Conservation (phyloP, 2,113 vertebrate species). For the Ciconia boyciana region DNA sequence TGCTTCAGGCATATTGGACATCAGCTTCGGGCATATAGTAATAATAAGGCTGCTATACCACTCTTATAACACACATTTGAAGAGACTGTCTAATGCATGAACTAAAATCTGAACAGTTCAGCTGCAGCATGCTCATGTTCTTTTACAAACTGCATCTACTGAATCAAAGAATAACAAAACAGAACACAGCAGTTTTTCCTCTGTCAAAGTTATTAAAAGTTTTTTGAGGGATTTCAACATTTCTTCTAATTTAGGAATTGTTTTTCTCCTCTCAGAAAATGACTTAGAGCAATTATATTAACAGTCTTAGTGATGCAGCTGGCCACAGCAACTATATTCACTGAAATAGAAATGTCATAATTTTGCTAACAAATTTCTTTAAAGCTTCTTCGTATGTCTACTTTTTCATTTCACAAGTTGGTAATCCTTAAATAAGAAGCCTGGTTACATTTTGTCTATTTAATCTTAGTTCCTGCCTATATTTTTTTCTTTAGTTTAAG, state of each 20-base stretch:
- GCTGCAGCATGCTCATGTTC: rapidly evolving
- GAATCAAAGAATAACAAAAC: neutral
- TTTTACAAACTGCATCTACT: neutral
- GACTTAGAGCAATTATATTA: neutral
- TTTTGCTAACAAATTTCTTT: neutral
- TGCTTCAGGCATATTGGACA: neutral
- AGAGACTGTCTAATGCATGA: neutral
- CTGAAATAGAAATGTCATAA: neutral
- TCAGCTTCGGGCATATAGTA: neutral
- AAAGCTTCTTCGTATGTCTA: neutral
- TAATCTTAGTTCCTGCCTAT: neutral
- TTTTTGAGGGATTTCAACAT: neutral
- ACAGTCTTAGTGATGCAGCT: neutral
- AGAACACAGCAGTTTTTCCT: neutral
- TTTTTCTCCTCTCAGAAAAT: neutral
- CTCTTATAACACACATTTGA: neutral
- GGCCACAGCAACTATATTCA: neutral
- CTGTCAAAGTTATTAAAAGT: neutral
- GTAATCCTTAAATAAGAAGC: neutral
- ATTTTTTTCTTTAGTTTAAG: neutral
- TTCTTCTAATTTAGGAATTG: neutral
- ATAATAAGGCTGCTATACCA: neutral
- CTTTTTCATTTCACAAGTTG: neutral
- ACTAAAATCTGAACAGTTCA: neutral
- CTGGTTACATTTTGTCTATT: neutral